Evolutionary conservation across 2,113 vertebrate species (phyloP), one percentile per base, ranked within the genome.

Genomic region (Bujurquina vittata): DNA sequence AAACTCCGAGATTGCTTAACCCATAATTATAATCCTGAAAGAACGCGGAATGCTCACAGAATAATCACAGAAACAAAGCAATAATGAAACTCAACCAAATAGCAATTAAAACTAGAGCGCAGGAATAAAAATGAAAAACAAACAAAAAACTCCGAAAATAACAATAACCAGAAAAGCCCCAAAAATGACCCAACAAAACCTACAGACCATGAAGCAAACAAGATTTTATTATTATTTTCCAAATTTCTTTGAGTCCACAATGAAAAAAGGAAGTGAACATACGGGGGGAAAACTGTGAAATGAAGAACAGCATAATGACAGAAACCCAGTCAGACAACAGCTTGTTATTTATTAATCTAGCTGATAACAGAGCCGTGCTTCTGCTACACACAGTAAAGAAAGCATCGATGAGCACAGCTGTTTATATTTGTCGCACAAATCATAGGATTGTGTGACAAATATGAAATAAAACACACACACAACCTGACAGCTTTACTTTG

Each of bases 381-480:
- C 43, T 69, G 4, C 10, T 43, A 67, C 18, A 72, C 65, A 72
- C 26, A 40, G 31, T 18, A 76, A 63, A 62, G n/a, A 18, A 59
- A 57, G 15, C 26, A 52, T 65, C 12, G 35, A 85, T 63, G 7
- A 31, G 20, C 73, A 43, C 49, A 11, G 54, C 23, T 59, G 60
- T 61, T 75, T 56, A 14, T n/a, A 35, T 69, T 61, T 76, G 33
- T 74, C 10, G 2, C 46, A 12, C 46, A 33, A 76, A 26, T 35
- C 43, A 6, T 5, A 12, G 55, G 18, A 77, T 77, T 14, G 26
- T 26, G 26, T 26, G 26, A 26, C 26, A 77, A 76, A 73, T 22
- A 80, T 63, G 8, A 29, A 85, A 58, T 35, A 86, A 81, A 72
- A 60, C 49, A 84, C 79, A 84, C 63, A 84, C 67, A 80, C 76